Base-by-base conservation (phyloP, 2,797 vertebrate genomes). In the Acipenser transmontanus region DNA sequence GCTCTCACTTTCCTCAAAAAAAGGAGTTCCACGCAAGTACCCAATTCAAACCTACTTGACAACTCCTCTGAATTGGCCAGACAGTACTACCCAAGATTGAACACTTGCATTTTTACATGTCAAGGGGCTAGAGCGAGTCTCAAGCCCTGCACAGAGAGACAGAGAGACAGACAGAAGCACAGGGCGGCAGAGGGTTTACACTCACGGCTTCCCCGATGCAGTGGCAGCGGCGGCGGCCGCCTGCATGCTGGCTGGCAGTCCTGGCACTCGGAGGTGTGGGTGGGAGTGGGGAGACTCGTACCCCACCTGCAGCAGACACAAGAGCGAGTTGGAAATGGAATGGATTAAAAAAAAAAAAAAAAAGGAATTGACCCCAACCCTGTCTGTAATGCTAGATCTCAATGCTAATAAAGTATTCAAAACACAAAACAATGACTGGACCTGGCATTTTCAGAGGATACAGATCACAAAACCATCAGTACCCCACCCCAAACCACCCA, bases 181-280 rank as follows among this genome's bases (percentile, higher is more conserved):
- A 1, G 1, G 0, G 1, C 20, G 7, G 47, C 7, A 11, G 1
- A 6, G 20, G n/a, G 11, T 10, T 49, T 49, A 71, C 47, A 85
- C 89, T 84, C 73, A 91, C 91, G 89, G 89, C 66, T 93, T 90
- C 75, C 91, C 82, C 0, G 88, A 76, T 0, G 66, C 7, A 34
- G 34, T 4, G 34, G 34, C 34, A 17, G 14, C 14, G 20, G 20
- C 3, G 34, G 88, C 80, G 7, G 83, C 82, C 48, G 88, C 79
- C 61, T 91, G 92, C 80, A 96, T 82, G 65, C 91, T 82, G 60
- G 89, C 87, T 8, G 90, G 87, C 64, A 93, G 85, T 62, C 91
- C 87, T 0, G 89, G 85, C 68, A 80, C 85, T 50, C 79, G 80
- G 77, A 84, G 91, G 78, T 92, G 87, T 34, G 34, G 34, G 34